phyloP scores from a whole-genome alignment of 2,113 vertebrate species.

The Meriones unguiculatus region DNA sequence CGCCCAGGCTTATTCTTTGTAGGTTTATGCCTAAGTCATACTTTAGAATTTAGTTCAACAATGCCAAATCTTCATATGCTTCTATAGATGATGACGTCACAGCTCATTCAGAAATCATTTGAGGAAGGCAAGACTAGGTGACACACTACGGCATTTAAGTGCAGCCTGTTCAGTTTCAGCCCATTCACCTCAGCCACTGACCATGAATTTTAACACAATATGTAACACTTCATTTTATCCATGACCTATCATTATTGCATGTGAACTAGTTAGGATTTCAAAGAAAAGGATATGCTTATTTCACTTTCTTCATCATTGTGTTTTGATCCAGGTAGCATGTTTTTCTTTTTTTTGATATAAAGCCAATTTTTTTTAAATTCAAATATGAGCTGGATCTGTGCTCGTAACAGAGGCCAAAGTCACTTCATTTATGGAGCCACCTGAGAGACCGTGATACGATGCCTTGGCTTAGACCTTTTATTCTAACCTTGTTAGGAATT shows the following conservation, averaged over 20 bases:
- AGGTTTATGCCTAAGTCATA: neutral
- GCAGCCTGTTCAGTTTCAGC: neutral
- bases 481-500: neutral
- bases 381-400: constrained; percentile 13
- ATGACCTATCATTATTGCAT: neutral
- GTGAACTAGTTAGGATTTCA: neutral
- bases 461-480: neutral
- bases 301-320: neutral
- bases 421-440: neutral
- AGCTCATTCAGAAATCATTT: neutral
- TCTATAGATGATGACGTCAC: neutral
- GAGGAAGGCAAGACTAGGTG: neutral
- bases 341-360: constrained; percentile 36
- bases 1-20: neutral
- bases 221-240: neutral
- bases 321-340: neutral
- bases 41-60: neutral
- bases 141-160: neutral
- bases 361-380: neutral
- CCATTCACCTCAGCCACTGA: neutral
- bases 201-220: neutral
- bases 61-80: neutral
- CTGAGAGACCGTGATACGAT: neutral
- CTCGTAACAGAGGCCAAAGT: constrained; percentile 1
- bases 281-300: neutral